These are phyloP conservation scores for Eilema griseolum DNA, from an alignment of 2,888 invertebrate genomes.

Conservation along the genomic window DNA sequence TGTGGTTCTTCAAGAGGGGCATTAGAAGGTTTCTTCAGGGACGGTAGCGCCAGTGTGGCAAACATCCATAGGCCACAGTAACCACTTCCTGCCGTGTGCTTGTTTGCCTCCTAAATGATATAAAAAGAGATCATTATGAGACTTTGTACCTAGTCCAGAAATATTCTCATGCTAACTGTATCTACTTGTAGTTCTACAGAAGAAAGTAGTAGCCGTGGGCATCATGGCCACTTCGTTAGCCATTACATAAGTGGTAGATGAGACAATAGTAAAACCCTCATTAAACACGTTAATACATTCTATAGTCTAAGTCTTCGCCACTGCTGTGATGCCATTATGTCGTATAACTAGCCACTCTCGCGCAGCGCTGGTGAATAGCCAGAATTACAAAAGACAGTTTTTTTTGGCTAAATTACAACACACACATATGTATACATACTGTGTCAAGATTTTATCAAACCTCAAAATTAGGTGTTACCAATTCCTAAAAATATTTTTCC, in stretches of 20 bases:
- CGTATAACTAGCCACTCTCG: conserved; percentile 2
- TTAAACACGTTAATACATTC: background rate
- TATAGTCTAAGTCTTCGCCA: background rate
- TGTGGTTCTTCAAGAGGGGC: too few relatives aligned
- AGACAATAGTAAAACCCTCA: background rate
- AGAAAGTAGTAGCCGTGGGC: background rate
- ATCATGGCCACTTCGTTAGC: background rate
- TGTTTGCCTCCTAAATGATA: too few relatives aligned
- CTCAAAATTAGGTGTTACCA: background rate
- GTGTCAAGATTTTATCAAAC: background rate
- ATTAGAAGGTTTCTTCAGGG: too few relatives aligned
- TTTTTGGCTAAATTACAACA: conserved; percentile 5
- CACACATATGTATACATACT: background rate
- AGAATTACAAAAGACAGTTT: conserved; percentile 8
- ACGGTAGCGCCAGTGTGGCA: too few relatives aligned
- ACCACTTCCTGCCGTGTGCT: too few relatives aligned
- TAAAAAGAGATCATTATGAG: too few relatives aligned
- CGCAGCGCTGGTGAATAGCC: background rate
- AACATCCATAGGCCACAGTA: too few relatives aligned
- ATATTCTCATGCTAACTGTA: too few relatives aligned
- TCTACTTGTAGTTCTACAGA: background rate
- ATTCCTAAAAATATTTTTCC: background rate
- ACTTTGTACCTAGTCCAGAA: too few relatives aligned
- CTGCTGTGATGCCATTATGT: conserved; percentile 1
- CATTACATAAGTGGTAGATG: background rate